phyloP scores from a whole-genome alignment of 1,140 invertebrate species.

The Hylyphantes graminicola region DNA sequence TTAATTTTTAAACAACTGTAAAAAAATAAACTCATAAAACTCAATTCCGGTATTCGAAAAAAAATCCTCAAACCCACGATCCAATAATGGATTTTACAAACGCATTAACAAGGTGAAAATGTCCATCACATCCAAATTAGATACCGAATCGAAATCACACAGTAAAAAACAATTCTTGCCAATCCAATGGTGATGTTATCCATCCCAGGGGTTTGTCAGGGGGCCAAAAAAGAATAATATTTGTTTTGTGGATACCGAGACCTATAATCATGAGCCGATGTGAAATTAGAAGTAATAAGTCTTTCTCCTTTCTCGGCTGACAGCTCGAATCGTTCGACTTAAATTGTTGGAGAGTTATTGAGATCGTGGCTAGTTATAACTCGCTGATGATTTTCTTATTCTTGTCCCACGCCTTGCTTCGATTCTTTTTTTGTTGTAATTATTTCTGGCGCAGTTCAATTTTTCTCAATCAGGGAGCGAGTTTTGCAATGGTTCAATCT shows the following conservation, averaged over 20 bases:
- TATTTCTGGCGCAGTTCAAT: slow-evolving; percentile 11
- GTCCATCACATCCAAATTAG: too few relatives aligned
- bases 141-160: too few relatives aligned
- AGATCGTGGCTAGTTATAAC: slow-evolving; percentile 49
- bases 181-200: too few relatives aligned
- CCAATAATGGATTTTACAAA: too few relatives aligned
- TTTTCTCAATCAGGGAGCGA: slow-evolving; percentile 50
- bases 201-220: not conserved
- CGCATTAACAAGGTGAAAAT: too few relatives aligned
- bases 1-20: too few relatives aligned
- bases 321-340: slow-evolving; percentile 50
- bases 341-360: slow-evolving; percentile 1
- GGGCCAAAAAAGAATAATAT: slow-evolving; percentile 31
- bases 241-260: slow-evolving; percentile 56
- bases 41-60: too few relatives aligned
- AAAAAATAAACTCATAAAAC: too few relatives aligned
- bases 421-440: too few relatives aligned
- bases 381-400: slow-evolving; percentile 20
- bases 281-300: slow-evolving; percentile 59
- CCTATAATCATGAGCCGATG: slow-evolving; percentile 51
- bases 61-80: too few relatives aligned
- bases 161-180: too few relatives aligned
- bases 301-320: slow-evolving; percentile 35
- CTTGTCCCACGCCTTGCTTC: slow-evolving; percentile 32
- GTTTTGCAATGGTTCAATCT: slow-evolving; percentile 20